Base-by-base conservation (phyloP, 2,888 invertebrate genomes). In the Lepetodrilus schrolli region DNA sequence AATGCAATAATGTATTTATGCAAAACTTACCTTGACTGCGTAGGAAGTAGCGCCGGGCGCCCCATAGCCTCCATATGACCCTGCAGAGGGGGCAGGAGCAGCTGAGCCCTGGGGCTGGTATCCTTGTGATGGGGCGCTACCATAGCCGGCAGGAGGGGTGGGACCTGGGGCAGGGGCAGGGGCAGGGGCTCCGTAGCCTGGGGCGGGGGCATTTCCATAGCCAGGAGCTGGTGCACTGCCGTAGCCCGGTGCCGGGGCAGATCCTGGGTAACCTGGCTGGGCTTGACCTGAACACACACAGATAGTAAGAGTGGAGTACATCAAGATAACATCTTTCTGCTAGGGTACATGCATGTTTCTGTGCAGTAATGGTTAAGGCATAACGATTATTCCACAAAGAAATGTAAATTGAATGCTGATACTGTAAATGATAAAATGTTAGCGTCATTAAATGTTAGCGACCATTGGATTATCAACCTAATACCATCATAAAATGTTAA, bases 101-200 rank as follows among this genome's bases (percentile, higher is more conserved):
- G 74, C 77, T 66, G 69, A 78, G 66, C 69, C 80, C 66, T 36
- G 76, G 79, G 37, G 76, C 73, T 37, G 73, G n/a, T 30, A 69
- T 5, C 43, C 58, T 38, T 30, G 65, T 26, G 72, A 66, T 8
- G 66, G n/a, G n/a, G n/a, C n/a, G n/a, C n/a, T n/a, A n/a, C n/a
- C 65, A 58, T 74, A 36, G 10, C 50, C 73, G 34, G 26, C 68
- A 48, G 47, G 74, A 50, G 8, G 70, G 58, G 65, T 68, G 69
- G 7, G 58, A 71, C 30, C 72, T 43, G 73, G 58, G 26, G 58
- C 76, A 20, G 71, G 77, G 23, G 37, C 76, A 21, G n/a, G 38
- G 47, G 38, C 72, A 47, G 50, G 76, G 68, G 8, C 71, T 66
- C 66, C 71, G 69, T 13, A 66, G 73, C 36, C 72, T 38, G 73